Evolutionary conservation across 2,888 invertebrate genomes (phyloP).

Genomic region (Caenorhabditis auriculariae): DNA sequence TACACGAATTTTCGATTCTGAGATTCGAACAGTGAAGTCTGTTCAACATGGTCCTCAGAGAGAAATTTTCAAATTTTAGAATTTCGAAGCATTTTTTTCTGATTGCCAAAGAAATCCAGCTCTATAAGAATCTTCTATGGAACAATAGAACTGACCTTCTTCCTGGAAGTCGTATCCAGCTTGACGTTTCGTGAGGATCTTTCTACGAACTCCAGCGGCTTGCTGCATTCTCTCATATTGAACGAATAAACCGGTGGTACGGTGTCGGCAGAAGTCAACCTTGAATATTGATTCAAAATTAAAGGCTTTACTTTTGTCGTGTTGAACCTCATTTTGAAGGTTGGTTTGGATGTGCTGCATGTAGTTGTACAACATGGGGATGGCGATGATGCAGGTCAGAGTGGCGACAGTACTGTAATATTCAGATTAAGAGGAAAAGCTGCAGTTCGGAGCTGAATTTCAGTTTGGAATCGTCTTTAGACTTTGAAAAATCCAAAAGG

Average conservation of each 20-base stretch:
- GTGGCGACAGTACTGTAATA: conserved; percentile 57
- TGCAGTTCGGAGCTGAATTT: too few relatives aligned
- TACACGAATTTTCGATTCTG: too few relatives aligned
- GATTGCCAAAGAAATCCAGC: too few relatives aligned
- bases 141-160: too few relatives aligned
- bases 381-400: conserved; percentile 54
- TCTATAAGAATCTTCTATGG: too few relatives aligned
- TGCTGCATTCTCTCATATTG: conserved; percentile 47
- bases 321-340: conserved; percentile 50
- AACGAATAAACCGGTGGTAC: conserved; percentile 43
- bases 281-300: background rate
- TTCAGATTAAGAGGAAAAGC: too few relatives aligned
- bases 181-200: conserved; percentile 38
- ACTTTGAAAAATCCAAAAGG: too few relatives aligned
- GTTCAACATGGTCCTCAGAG: too few relatives aligned
- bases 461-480: too few relatives aligned
- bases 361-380: conserved; percentile 62
- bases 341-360: conserved; percentile 58
- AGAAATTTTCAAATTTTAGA: too few relatives aligned
- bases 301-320: background rate
- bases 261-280: conserved; percentile 53
- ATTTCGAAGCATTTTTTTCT: too few relatives aligned
- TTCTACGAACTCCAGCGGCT: conserved; percentile 31
- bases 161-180: conserved; percentile 27
- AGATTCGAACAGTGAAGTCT: too few relatives aligned